Percentiles rank a stretch among this genome's conserved stretches.
Conservation (phyloP, 1,140 invertebrate genomes). For the Tribolium madens region DNA sequence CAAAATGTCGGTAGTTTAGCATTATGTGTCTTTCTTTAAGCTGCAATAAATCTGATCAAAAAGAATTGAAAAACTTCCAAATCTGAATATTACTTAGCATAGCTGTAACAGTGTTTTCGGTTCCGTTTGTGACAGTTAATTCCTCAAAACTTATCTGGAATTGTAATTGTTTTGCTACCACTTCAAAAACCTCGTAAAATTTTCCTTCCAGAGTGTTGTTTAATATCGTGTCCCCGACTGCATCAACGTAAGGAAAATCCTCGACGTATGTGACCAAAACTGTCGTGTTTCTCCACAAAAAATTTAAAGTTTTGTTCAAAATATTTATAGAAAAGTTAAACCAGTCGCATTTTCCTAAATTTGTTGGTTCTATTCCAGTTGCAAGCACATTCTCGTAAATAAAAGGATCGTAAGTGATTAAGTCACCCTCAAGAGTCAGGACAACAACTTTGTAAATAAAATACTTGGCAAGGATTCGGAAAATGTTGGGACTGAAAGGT, state of each 20-base stretch:
- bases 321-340: background rate
- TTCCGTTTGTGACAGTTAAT: background rate
- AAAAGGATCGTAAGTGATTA: constrained; percentile 6
- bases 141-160: background rate
- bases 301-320: background rate
- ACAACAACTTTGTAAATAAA: constrained; percentile 3
- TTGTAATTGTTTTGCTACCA: background rate
- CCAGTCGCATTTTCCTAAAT: background rate
- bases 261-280: background rate
- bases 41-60: constrained; percentile 1
- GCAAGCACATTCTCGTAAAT: background rate
- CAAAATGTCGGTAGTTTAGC: background rate
- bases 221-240: background rate
- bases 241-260: background rate
- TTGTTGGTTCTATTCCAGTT: background rate
- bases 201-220: no score
- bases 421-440: background rate
- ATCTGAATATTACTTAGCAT: no score
- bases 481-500: background rate
- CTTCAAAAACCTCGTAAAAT: background rate
- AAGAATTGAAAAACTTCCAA: no score
- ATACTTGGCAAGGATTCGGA: background rate
- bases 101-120: background rate
- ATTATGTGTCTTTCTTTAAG: background rate
- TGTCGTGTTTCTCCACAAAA: constrained; percentile 2